Evolutionary conservation across 2,888 invertebrate genomes (phyloP).

Genomic region (Asteroscopus sphinx): DNA sequence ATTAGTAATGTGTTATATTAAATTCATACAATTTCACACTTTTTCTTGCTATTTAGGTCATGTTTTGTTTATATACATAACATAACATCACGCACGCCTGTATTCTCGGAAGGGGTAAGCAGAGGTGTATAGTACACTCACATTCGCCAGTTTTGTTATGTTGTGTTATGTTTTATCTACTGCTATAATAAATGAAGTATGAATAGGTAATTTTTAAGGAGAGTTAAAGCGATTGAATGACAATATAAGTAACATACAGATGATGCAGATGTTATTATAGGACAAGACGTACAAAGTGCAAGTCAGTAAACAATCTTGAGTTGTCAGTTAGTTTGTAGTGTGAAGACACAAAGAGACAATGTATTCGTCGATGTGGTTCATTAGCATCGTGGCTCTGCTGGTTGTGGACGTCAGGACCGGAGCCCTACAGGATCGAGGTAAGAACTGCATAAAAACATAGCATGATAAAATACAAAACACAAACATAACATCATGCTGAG

Average conservation of each 20-base stretch:
- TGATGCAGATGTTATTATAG: constrained; percentile 7
- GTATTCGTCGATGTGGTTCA: constrained; percentile 74
- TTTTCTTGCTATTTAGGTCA: no score
- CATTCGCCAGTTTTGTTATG: no score
- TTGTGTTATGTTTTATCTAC: no score
- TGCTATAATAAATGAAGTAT: no score
- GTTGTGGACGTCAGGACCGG: constrained; percentile 76
- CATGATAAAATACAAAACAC: no score
- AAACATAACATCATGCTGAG: no score
- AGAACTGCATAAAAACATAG: constrained; percentile 31
- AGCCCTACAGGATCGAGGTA: constrained; percentile 75
- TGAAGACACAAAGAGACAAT: constrained; percentile 58
- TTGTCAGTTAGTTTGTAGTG: constrained; percentile 11
- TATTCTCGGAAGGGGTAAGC: no score
- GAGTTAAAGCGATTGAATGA: not conserved
- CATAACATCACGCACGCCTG: no score
- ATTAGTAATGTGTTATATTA: no score
- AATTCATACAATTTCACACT: no score
- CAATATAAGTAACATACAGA: not conserved
- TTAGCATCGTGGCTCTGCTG: constrained; percentile 72
- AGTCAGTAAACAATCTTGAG: constrained; percentile 3
- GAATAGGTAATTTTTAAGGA: not conserved
- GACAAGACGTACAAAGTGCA: constrained; percentile 7
- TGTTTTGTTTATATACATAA: no score
- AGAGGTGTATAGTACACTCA: no score